These are phyloP conservation scores for Argyrosomus japonicus DNA, from an alignment of 2,113 vertebrate genomes.

Conservation along the genomic window DNA sequence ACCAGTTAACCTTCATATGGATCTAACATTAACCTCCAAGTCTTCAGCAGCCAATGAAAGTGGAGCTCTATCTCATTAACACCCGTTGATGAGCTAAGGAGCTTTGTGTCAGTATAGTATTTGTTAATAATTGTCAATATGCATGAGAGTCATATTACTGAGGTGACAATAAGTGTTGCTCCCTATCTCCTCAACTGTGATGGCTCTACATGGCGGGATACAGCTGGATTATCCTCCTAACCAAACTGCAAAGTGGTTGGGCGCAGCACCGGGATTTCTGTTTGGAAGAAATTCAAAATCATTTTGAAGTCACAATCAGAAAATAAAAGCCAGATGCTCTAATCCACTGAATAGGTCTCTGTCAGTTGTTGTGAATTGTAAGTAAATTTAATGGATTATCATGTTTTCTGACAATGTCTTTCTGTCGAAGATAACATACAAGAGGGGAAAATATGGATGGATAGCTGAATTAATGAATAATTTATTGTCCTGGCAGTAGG, in stretches of 20 bases:
- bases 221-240: constrained; percentile 11
- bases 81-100: constrained; percentile 41
- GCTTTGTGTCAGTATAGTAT: constrained; percentile 32
- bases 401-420: constrained; percentile 39
- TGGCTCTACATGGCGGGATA: neutral
- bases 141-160: constrained; percentile 19
- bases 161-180: constrained; percentile 1
- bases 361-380: constrained; percentile 26
- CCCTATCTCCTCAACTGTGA: constrained; percentile 1
- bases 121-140: constrained; percentile 39
- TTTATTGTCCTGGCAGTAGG: constrained; percentile 49
- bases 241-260: neutral
- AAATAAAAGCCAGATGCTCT: constrained; percentile 21
- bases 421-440: constrained; percentile 37
- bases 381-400: constrained; percentile 36
- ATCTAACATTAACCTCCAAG: constrained; percentile 46
- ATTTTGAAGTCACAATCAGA: constrained; percentile 17
- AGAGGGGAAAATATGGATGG: constrained; percentile 40
- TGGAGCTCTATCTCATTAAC: constrained; percentile 53
- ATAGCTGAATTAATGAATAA: constrained; percentile 64
- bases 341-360: constrained; percentile 22
- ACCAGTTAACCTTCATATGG: constrained; percentile 67
- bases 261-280: neutral
- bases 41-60: constrained; percentile 37
- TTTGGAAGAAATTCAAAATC: constrained; percentile 19